phyloP scores from a whole-genome alignment of 30 jellyfish, hydroid and myxozoan species.

The Morbakka virulenta region DNA sequence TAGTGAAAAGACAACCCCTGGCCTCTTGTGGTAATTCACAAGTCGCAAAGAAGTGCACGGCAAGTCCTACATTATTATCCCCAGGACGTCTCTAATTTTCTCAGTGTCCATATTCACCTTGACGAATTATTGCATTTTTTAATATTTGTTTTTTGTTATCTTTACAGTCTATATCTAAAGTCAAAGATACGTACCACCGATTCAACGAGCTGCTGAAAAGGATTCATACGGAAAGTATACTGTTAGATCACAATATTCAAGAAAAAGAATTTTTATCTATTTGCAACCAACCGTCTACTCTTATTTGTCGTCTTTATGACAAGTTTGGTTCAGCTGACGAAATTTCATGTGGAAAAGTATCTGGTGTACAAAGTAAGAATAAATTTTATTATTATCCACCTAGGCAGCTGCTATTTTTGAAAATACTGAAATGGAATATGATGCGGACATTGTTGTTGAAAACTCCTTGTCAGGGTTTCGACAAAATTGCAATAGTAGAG shows the following conservation, averaged over 20 bases:
- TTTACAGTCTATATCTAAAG: conserved; percentile 4
- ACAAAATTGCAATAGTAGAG: no score
- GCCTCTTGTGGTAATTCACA: no score
- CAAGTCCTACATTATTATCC: no score
- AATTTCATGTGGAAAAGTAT: conserved; percentile 69
- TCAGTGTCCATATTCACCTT: no score
- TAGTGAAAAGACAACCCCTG: no score
- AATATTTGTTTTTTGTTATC: background rate
- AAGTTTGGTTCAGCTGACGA: conserved; percentile 78
- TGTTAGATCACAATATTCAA: conserved; percentile 59
- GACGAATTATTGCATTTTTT: background rate
- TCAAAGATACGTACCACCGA: conserved; percentile 41
- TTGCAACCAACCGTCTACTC: conserved; percentile 56
- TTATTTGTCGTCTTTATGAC: conserved; percentile 73
- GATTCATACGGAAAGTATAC: conserved; percentile 65
- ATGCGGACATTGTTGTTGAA: no score
- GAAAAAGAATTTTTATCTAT: conserved; percentile 57
- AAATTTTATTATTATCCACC: background rate
- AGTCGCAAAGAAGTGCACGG: no score
- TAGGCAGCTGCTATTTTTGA: background rate
- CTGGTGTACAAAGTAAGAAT: conserved; percentile 84
- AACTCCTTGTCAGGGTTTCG: no score
- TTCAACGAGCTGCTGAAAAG: conserved; percentile 51
- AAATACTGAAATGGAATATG: background rate
- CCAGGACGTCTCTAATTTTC: no score